Conservation (phyloP, 2,888 invertebrate species). For the Brachypterus glaber region DNA sequence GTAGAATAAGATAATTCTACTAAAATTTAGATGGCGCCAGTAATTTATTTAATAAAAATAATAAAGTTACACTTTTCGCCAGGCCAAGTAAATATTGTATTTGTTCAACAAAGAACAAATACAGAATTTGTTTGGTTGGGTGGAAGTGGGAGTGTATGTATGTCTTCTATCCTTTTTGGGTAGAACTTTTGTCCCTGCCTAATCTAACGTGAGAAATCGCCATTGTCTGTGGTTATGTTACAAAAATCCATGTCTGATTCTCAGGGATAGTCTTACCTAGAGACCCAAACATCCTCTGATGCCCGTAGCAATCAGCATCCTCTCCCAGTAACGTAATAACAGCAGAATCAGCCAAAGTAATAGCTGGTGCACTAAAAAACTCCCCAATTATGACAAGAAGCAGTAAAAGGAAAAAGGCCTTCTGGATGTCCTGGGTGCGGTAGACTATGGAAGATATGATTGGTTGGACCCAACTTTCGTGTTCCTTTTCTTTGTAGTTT, state of each 20-base stretch:
- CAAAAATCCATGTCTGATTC: conserved; percentile 9
- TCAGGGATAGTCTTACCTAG: conserved; percentile 46
- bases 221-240: too few relatives aligned
- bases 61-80: too few relatives aligned
- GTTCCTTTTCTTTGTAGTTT: conserved; percentile 61
- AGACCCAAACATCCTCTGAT: conserved; percentile 82
- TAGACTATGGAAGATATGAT: conserved; percentile 92
- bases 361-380: conserved; percentile 94
- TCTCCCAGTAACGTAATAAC: conserved; percentile 83
- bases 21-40: too few relatives aligned
- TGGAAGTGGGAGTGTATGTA: too few relatives aligned
- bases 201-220: too few relatives aligned
- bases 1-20: too few relatives aligned
- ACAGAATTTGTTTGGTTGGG: too few relatives aligned
- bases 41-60: too few relatives aligned
- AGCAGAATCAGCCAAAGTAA: conserved; percentile 88
- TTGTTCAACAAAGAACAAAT: too few relatives aligned
- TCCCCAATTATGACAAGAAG: conserved; percentile 92
- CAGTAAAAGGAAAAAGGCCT: conserved; percentile 89
- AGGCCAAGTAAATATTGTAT: too few relatives aligned
- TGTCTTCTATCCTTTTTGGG: too few relatives aligned
- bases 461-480: conserved; percentile 76
- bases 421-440: conserved; percentile 79
- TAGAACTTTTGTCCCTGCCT: too few relatives aligned
- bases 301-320: conserved; percentile 83